A percentile compares a stretch with the other conserved stretches of the same genome.
Evolutionary conservation across 2,888 invertebrate species (phyloP).

Genomic region (Spicauda simplicius): DNA sequence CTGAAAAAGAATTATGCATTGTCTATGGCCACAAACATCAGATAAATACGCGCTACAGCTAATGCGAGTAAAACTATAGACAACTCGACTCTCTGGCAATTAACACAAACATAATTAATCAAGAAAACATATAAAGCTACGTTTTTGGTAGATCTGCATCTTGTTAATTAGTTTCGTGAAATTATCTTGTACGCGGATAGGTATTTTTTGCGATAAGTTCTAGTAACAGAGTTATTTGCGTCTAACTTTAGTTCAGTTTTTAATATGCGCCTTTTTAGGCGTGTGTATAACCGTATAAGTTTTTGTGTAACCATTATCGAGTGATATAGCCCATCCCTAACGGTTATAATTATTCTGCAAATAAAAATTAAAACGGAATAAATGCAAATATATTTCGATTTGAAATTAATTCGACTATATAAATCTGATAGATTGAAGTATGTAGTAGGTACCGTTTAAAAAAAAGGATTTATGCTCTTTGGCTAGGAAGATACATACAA

Average conservation of each 20-base stretch:
- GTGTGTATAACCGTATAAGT: too few relatives aligned
- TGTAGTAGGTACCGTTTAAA: too few relatives aligned
- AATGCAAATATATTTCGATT: too few relatives aligned
- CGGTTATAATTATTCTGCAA: too few relatives aligned
- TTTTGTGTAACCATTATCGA: too few relatives aligned
- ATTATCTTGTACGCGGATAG: neutral
- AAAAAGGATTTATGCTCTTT: too few relatives aligned
- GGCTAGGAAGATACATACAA: too few relatives aligned
- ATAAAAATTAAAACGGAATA: too few relatives aligned
- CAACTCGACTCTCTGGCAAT: neutral
- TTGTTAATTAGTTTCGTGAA: constrained; percentile 9
- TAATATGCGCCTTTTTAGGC: too few relatives aligned
- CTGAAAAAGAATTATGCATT: neutral
- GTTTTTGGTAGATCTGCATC: constrained; percentile 21
- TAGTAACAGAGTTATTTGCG: neutral
- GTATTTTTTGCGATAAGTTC: neutral
- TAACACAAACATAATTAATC: constrained; percentile 22
- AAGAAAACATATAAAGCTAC: constrained; percentile 17
- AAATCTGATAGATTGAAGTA: too few relatives aligned
- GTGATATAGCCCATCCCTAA: too few relatives aligned
- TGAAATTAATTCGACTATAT: too few relatives aligned
- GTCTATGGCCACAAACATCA: neutral
- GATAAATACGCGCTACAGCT: neutral
- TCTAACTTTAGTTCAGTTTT: neutral
- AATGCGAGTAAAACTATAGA: neutral